Evolutionary conservation across 2,797 vertebrate species (phyloP).

Genomic region (Graptemys geographica): DNA sequence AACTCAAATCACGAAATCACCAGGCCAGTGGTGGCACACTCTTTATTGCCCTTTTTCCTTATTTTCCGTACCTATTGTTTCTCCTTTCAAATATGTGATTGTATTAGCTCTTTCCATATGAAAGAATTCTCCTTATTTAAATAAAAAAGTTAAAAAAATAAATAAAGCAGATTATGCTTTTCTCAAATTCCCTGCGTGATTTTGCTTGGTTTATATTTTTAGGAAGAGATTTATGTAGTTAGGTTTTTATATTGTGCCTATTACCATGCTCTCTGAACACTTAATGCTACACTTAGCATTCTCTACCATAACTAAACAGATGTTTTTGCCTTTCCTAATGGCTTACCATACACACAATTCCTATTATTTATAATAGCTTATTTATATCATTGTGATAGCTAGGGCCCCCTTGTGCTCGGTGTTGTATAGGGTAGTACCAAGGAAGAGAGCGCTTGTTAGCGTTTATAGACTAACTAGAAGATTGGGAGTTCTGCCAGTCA

Average conservation of each 20-base stretch:
- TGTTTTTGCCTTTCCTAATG: not conserved
- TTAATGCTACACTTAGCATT: not conserved
- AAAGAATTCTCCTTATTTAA: conserved; percentile 94
- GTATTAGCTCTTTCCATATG: conserved; percentile 93
- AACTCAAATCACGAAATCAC: conserved; percentile 65
- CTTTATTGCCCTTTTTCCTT: conserved; percentile 77
- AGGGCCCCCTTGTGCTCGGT: too few relatives aligned
- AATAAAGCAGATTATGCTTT: conserved; percentile 74
- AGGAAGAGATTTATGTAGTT: not conserved
- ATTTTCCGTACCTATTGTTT: conserved; percentile 89
- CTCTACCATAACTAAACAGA: not conserved
- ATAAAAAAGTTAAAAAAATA: conserved; percentile 68
- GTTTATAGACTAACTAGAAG: too few relatives aligned
- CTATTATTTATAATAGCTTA: too few relatives aligned
- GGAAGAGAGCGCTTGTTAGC: too few relatives aligned
- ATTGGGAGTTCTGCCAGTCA: too few relatives aligned
- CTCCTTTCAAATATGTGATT: conserved; percentile 95
- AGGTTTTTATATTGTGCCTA: not conserved
- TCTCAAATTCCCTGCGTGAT: conserved; percentile 49
- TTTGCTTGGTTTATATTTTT: not conserved
- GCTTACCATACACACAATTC: too few relatives aligned
- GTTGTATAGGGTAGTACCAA: too few relatives aligned
- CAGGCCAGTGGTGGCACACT: conserved; percentile 74
- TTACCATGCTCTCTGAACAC: not conserved
- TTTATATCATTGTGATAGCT: too few relatives aligned